phyloP scores from a whole-genome alignment of 2,797 vertebrate species.

The Thripadectes ignobilis region DNA sequence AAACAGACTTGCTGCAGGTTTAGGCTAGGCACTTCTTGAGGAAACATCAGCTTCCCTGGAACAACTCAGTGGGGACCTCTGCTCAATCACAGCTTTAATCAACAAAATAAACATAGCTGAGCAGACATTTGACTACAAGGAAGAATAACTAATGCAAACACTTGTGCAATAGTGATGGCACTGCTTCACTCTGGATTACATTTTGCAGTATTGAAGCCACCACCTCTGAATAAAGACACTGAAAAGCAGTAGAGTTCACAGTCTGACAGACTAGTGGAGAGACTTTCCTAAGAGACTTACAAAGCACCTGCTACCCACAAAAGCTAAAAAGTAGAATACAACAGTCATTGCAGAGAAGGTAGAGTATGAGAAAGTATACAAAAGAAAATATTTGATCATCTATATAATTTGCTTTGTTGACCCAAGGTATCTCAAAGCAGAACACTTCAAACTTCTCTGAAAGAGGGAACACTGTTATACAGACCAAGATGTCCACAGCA shows the following conservation, averaged over 20 bases:
- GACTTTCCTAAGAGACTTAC: neutral
- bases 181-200: neutral
- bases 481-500: neutral
- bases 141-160: slow-evolving; percentile 21
- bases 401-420: neutral
- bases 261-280: neutral
- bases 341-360: neutral
- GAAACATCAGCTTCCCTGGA: slow-evolving; percentile 4
- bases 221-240: neutral
- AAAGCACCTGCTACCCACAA: neutral
- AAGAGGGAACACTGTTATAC: neutral
- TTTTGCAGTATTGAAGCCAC: neutral
- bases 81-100: slow-evolving; percentile 11
- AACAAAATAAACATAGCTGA: neutral
- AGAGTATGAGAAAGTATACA: neutral
- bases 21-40: neutral
- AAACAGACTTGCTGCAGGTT: neutral
- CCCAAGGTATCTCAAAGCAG: neutral
- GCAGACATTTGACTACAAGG: neutral
- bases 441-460: neutral
- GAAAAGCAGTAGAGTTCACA: neutral
- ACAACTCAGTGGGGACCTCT: neutral
- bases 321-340: neutral
- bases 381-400: neutral
- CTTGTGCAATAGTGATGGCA: neutral